Conservation (phyloP, 2,888 invertebrate genomes). For the Digitonthophagus gazella region DNA sequence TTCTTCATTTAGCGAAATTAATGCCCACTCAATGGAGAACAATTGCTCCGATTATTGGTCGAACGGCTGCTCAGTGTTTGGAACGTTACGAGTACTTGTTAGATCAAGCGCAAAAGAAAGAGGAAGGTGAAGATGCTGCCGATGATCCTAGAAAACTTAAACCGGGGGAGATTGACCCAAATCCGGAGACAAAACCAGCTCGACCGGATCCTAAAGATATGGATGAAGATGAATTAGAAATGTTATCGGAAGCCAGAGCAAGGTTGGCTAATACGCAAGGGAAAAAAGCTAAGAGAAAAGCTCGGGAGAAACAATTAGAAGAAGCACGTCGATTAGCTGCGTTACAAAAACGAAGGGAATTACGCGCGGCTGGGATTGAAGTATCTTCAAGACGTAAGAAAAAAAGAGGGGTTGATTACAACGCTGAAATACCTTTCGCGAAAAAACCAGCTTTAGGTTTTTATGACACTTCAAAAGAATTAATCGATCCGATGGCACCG, state of each 20-base stretch:
- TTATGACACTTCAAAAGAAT: conserved; percentile 90
- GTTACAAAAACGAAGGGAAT: conserved; percentile 94
- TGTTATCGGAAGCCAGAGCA: conserved; percentile 98
- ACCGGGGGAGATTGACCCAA: conserved; percentile 99
- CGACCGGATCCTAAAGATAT: conserved; percentile 99
- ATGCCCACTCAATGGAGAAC: conserved; percentile 99
- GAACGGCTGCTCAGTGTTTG: conserved; percentile 97
- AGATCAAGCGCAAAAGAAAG: conserved; percentile 97
- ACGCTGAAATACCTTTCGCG: conserved; percentile 96
- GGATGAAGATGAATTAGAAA: conserved; percentile 99
- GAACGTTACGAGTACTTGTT: conserved; percentile 95
- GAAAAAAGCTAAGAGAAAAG: conserved; percentile 89
- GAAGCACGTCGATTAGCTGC: conserved; percentile 96
- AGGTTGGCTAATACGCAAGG: conserved; percentile 98
- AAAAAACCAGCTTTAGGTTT: conserved; percentile 91
- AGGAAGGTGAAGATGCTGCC: conserved; percentile 87
- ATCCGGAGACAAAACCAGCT: conserved; percentile 99
- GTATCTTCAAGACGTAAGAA: conserved; percentile 61
- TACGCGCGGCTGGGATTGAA: conserved; percentile 94
- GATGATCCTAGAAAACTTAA: conserved; percentile 97
- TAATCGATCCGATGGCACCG: conserved; percentile 82
- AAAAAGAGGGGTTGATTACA: conserved; percentile 94
- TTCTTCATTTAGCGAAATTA: conserved; percentile 94
- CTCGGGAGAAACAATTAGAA: conserved; percentile 96
- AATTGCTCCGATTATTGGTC: conserved; percentile 97